Base-by-base conservation (phyloP, 2,113 vertebrate species). In the Rattus rattus region DNA sequence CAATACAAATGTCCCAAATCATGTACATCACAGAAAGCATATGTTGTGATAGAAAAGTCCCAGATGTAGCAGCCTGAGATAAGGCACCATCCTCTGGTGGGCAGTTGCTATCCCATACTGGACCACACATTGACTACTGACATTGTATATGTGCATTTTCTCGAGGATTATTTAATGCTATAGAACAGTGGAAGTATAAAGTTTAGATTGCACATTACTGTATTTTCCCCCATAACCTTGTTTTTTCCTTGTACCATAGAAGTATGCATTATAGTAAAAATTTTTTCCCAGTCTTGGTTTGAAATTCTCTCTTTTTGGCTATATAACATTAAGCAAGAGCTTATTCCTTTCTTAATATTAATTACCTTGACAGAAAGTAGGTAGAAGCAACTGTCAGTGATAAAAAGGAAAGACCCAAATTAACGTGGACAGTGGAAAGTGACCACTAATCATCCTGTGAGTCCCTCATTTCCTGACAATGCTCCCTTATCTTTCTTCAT, bases 11-110 rank as follows among this genome's bases (percentile, higher is more conserved):
- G 9, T 20, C 61, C 39, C 39, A 36, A 65, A 65, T 8, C 26
- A 65, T 3, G 36, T 54, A 7, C 28, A 39, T 36, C 10, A 0
- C 1, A 43, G 88, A 70, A 83, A 77, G n/a, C 65, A 72, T 39
- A 0, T 0, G 36, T 19, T 28, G 22, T 10, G 14, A 63, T 3
- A 20, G 49, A 75, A 4, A 30, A 61, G 0, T 19, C 7, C 1
- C 2, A 69, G 24, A 72, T 85, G 24, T 17, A 75, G 59, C 28
- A 49, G 17, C 20, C 26, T 47, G 19, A 13, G 7, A 16, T 24
- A 12, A 63, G 85, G 36, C 28, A 36, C 17, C 47, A 17, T 79
- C 4, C 0, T 2, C 0, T 22, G 67, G n/a, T 76, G 52, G 56
- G 47, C 49, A 93, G 30, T 30, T 70, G 39, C 77, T 93, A 5